phyloP scores from a whole-genome alignment of 2,113 vertebrate species.

The Epinephelus fuscoguttatus region DNA sequence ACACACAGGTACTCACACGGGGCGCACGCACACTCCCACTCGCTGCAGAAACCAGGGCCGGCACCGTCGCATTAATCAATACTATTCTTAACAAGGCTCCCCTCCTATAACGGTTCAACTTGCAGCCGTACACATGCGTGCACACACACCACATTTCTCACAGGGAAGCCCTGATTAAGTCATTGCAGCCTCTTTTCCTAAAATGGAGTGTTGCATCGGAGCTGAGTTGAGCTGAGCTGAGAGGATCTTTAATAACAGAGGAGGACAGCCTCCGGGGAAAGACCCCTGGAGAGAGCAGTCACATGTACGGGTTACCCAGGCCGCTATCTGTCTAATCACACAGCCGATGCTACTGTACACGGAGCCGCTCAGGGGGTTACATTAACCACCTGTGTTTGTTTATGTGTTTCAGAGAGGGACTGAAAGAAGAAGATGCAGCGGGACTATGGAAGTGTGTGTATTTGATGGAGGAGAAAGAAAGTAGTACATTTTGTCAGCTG shows the following conservation, averaged over 20 bases:
- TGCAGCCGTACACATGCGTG: slow-evolving; percentile 2
- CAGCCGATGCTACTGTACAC: slow-evolving; percentile 18
- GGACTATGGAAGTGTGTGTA: neutral
- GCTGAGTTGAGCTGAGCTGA: slow-evolving; percentile 34
- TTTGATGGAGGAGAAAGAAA: neutral
- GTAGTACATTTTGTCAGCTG: neutral
- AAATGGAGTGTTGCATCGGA: slow-evolving; percentile 60
- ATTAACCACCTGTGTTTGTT: slow-evolving; percentile 2
- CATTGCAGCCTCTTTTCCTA: slow-evolving; percentile 61
- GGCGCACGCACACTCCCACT: slow-evolving; percentile 13
- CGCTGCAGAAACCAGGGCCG: slow-evolving; percentile 36
- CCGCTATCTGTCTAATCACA: slow-evolving; percentile 12
- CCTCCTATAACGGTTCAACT: slow-evolving; percentile 6
- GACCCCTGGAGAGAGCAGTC: slow-evolving; percentile 58
- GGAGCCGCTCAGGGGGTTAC: slow-evolving; percentile 8
- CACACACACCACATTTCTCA: slow-evolving; percentile 48
- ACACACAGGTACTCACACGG: neutral
- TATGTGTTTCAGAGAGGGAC: neutral
- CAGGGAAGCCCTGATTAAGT: slow-evolving; percentile 81
- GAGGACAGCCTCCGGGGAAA: slow-evolving; percentile 44
- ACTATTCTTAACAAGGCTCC: slow-evolving; percentile 28
- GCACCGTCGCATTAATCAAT: slow-evolving; percentile 65
- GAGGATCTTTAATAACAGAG: slow-evolving; percentile 54
- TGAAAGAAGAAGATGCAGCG: neutral
- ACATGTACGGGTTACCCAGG: slow-evolving; percentile 43